A percentile compares a stretch with the other conserved stretches of the same genome.
Evolutionary conservation across 2,797 vertebrate species (phyloP).

Genomic region (Xenops minutus): DNA sequence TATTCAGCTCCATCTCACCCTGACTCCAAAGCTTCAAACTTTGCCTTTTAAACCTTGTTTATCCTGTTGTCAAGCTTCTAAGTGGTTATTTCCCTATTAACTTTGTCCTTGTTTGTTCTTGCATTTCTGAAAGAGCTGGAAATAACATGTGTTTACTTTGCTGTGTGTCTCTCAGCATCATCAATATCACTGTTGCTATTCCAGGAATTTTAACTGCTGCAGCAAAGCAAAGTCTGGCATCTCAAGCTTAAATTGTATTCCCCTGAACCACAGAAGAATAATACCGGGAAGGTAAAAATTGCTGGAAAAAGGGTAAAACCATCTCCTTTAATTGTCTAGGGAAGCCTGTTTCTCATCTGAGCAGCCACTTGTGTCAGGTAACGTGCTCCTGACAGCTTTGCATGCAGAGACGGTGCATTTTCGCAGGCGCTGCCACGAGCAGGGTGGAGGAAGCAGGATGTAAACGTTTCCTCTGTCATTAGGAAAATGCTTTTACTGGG

Average conservation of each 20-base stretch:
- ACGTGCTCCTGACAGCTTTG: not conserved
- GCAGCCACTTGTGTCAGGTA: slow-evolving; percentile 8
- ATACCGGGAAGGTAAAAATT: not conserved
- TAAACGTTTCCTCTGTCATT: not conserved
- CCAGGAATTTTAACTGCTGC: slow-evolving; percentile 61
- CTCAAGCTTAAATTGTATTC: not conserved
- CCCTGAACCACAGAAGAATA: not conserved
- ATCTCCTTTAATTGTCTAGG: not conserved
- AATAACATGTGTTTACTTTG: slow-evolving; percentile 66
- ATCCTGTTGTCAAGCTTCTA: slow-evolving; percentile 40
- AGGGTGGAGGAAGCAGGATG: not conserved
- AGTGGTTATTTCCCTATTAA: slow-evolving; percentile 69
- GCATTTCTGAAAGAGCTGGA: slow-evolving; percentile 63
- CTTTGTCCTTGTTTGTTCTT: slow-evolving; percentile 68
- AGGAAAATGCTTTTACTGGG: not conserved
- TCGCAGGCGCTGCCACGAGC: not conserved
- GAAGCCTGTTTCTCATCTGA: slow-evolving; percentile 2
- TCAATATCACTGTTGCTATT: slow-evolving; percentile 57
- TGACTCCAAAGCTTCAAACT: slow-evolving; percentile 10
- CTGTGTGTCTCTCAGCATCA: slow-evolving; percentile 48
- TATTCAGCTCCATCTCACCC: not conserved
- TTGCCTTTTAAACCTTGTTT: slow-evolving; percentile 51
- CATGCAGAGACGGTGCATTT: not conserved
- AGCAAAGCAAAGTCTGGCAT: slow-evolving; percentile 14
- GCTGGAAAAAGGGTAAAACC: not conserved